These are phyloP conservation scores for Heteromyza rotundicornis DNA, from an alignment of 2,888 invertebrate species.

Conservation along the genomic window DNA sequence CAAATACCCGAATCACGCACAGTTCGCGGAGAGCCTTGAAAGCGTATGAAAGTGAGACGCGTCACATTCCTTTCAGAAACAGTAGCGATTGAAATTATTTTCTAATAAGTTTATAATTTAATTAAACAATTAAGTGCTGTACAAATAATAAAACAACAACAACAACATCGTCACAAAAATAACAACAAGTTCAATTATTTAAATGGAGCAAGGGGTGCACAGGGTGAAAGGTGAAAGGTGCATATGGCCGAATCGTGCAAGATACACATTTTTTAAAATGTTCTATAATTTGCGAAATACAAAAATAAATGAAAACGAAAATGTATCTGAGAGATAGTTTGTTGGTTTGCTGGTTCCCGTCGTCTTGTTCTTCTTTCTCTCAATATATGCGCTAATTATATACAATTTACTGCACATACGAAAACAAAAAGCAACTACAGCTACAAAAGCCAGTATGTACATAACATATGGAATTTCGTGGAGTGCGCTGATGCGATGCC, in stretches of 20 bases:
- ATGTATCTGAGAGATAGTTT: constrained; percentile 11
- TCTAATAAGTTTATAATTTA: too few relatives aligned
- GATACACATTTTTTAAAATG: background rate
- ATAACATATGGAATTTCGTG: constrained; percentile 1
- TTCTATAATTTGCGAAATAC: background rate
- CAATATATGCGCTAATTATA: background rate
- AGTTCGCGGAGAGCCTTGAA: background rate
- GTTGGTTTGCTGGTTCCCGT: background rate
- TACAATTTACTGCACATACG: constrained; percentile 1
- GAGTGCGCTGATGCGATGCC: background rate
- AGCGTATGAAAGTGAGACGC: background rate
- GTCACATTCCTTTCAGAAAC: too few relatives aligned
- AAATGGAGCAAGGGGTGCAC: constrained; percentile 8
- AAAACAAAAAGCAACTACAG: constrained; percentile 5
- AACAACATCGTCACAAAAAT: constrained; percentile 6
- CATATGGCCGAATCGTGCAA: constrained; percentile 10
- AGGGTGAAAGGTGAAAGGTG: background rate
- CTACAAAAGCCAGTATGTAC: constrained; percentile 3
- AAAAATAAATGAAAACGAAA: too few relatives aligned
- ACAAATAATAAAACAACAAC: constrained; percentile 24
- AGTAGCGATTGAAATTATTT: too few relatives aligned
- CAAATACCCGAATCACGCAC: background rate
- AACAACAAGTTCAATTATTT: constrained; percentile 50
- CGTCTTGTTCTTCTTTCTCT: background rate
- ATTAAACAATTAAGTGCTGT: constrained; percentile 54